Evolutionary conservation across 2,888 invertebrate genomes (phyloP).

Genomic region (Hemithea aestivaria): DNA sequence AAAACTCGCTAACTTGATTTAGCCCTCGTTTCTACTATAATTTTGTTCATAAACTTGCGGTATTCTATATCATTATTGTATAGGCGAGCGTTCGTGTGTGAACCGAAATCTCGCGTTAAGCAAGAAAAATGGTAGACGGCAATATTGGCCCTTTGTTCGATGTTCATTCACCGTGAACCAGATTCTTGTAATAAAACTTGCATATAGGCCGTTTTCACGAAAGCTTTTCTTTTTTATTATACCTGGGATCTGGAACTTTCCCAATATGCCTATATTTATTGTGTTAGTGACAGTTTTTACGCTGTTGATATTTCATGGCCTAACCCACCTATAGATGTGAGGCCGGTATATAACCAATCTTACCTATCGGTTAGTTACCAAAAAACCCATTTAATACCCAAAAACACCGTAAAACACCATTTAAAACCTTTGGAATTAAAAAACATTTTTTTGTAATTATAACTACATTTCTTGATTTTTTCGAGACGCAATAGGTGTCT

Average conservation of each 20-base stretch:
- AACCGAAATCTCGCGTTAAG: constrained; percentile 36
- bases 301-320: background rate
- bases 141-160: constrained; percentile 35
- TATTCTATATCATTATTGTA: constrained; percentile 25
- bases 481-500: too few species aligned
- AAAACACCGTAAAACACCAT: too few species aligned
- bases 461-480: too few species aligned
- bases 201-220: constrained; percentile 12
- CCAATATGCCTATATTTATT: background rate
- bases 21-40: constrained; percentile 11
- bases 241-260: constrained; percentile 3
- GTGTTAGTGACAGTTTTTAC: background rate
- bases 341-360: too few species aligned
- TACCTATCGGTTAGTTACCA: too few species aligned
- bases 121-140: constrained; percentile 40
- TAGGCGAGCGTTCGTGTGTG: constrained; percentile 32
- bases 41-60: constrained; percentile 17
- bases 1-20: constrained; percentile 17
- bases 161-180: constrained; percentile 33
- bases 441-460: too few species aligned
- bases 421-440: too few species aligned
- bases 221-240: constrained; percentile 14
- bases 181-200: constrained; percentile 29
- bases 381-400: too few species aligned
- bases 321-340: too few species aligned